Evolutionary conservation across 2,888 invertebrate genomes (phyloP).

Genomic region (Pteria penguin): DNA sequence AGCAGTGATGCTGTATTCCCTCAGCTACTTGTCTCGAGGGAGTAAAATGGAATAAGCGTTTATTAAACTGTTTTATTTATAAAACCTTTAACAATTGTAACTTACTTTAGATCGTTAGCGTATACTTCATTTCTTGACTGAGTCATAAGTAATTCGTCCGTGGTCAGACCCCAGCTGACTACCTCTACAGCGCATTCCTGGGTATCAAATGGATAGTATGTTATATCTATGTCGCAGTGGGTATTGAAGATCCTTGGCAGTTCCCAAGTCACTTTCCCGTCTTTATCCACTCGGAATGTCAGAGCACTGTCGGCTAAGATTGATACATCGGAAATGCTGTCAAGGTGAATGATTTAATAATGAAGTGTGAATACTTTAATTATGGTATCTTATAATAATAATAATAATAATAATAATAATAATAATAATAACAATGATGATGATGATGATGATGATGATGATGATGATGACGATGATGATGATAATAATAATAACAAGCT

Average conservation of each 20-base stretch:
- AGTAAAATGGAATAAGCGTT: no score
- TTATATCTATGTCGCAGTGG: conserved; percentile 3
- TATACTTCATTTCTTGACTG: neutral
- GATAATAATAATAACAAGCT: no score
- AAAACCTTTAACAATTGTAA: no score
- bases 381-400: no score
- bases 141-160: neutral
- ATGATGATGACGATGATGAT: no score
- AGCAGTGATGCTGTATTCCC: no score
- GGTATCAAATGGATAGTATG: conserved; percentile 15
- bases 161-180: conserved; percentile 1
- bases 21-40: no score
- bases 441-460: no score
- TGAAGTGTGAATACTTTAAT: no score
- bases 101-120: conserved; percentile 7
- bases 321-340: conserved; percentile 2
- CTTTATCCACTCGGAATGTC: neutral
- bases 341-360: neutral
- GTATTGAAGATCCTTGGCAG: conserved; percentile 6
- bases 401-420: no score
- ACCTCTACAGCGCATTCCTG: conserved; percentile 13
- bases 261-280: conserved; percentile 6
- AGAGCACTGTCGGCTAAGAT: neutral
- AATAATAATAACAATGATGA: no score
- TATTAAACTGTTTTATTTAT: no score